Base-by-base conservation (phyloP, 2,797 vertebrate genomes). In the Urophycis tenuis region DNA sequence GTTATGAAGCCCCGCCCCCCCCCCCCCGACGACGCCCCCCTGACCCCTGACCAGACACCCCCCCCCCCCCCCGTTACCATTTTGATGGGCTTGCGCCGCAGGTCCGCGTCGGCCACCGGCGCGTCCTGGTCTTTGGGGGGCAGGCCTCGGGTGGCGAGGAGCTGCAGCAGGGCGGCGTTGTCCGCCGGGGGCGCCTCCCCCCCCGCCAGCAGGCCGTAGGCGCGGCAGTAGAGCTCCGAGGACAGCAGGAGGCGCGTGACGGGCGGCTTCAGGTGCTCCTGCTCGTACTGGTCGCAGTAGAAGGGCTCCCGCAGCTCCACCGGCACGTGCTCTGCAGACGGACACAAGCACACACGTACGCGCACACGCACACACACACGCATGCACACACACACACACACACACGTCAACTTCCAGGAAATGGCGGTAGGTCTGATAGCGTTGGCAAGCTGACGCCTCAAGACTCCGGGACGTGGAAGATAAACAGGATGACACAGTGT, bases 271-370 rank as follows among this genome's bases (percentile, higher is more conserved):
- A 97, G 93, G 81, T 98, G 96, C 85, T 98, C 96, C 90, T 98
- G 96, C 73, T 96, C 96, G 36, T 98, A 98, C 89, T 98, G 96
- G 90, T 98, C 96, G 0, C 94, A 93, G 89, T 98, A 98, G 92
- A 97, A 97, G n/a, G 96, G 96, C 73, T 96, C 95, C 78, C 93
- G 93, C 81, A 98, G 92, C 90, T 98, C 96, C 71, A 90, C 90
- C 1, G 96, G 96, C 74, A 98, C 93, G n/a, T 94, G 94, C 79
- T 96, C 96, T 95, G 17, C 39, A 41, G 1, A 41, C 39, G 17
- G 0, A 41, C 39, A 41, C 1, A 36, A 6, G 5, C 35, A 17
- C 39, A 41, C 14, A 15, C 39, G 17, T 3, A 41, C 39, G 17
- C 14, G 17, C 39, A 41, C 14, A 39, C 36, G 14, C 12, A 14